These are phyloP conservation scores for Lagopus muta DNA, from an alignment of 2,113 vertebrate species.

Conservation along the genomic window DNA sequence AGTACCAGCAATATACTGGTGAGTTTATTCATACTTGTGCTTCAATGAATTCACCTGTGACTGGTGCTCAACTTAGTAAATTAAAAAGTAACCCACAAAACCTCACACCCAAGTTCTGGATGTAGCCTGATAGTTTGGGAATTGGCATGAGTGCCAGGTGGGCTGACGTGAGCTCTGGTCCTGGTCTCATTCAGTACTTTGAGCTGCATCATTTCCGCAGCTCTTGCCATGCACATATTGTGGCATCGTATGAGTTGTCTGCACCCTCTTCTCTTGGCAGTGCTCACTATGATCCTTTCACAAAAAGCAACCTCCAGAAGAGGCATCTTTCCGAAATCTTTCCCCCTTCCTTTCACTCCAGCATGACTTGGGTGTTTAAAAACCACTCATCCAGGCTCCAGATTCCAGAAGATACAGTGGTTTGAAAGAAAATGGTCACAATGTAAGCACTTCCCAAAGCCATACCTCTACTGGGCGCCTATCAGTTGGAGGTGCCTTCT, in stretches of 20 bases:
- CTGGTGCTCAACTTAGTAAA: neutral
- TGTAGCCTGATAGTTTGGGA: neutral
- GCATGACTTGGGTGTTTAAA: neutral
- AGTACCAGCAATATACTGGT: neutral
- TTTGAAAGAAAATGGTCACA: neutral
- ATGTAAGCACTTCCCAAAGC: neutral
- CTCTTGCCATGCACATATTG: neutral
- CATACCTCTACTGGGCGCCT: neutral
- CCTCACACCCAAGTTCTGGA: neutral
- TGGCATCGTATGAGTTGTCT: neutral
- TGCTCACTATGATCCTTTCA: conserved; percentile 18
- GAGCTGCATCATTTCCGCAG: neutral
- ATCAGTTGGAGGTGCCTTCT: neutral
- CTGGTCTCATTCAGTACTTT: conserved; percentile 11
- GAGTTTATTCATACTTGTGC: neutral
- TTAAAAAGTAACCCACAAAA: neutral
- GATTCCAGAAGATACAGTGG: accelerated
- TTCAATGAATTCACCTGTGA: neutral
- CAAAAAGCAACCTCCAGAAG: conserved; percentile 25
- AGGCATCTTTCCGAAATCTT: conserved; percentile 34
- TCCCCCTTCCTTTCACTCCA: conserved; percentile 8
- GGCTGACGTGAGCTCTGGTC: neutral
- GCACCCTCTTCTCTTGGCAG: conserved; percentile 43
- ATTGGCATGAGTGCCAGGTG: neutral
- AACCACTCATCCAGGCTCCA: neutral